A percentile compares a stretch with the other conserved stretches of the same genome.
Evolutionary conservation across 2,888 invertebrate species (phyloP).

Genomic region (Pherbina coryleti): DNA sequence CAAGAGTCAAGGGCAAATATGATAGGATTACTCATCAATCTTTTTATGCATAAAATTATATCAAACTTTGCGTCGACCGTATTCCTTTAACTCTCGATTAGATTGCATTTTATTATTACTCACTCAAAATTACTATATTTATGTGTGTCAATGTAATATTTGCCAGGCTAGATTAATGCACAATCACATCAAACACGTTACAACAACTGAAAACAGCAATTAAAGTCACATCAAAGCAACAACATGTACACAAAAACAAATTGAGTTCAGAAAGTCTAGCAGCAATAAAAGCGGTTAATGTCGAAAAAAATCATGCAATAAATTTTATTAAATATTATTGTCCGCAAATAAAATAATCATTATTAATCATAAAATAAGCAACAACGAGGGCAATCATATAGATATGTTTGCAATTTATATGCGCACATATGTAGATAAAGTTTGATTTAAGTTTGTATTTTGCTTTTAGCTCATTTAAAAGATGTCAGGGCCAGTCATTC

Average conservation of each 20-base stretch:
- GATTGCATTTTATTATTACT: too few relatives aligned
- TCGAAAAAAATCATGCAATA: not conserved
- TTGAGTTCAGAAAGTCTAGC: not conserved
- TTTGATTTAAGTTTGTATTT: not conserved
- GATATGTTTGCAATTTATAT: not conserved
- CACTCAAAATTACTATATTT: too few relatives aligned
- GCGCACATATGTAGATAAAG: not conserved
- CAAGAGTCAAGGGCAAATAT: too few relatives aligned
- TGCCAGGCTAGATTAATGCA: too few relatives aligned
- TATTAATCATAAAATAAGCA: not conserved
- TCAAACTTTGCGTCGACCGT: too few relatives aligned
- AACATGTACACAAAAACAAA: not conserved
- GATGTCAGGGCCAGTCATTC: constrained; percentile 30
- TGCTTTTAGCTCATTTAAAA: not conserved
- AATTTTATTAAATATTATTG: constrained; percentile 24
- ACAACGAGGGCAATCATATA: not conserved
- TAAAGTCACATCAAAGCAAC: too few relatives aligned
- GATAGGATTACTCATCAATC: too few relatives aligned
- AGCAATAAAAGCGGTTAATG: not conserved
- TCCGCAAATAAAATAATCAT: constrained; percentile 8
- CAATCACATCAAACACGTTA: too few relatives aligned
- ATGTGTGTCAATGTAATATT: too few relatives aligned
- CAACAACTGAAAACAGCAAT: too few relatives aligned
- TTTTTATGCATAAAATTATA: too few relatives aligned
- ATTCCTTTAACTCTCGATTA: too few relatives aligned